Percentiles rank a stretch among this genome's conserved stretches.
Evolutionary conservation across 2,888 invertebrate genomes (phyloP).

Genomic region (Tachina grossa): DNA sequence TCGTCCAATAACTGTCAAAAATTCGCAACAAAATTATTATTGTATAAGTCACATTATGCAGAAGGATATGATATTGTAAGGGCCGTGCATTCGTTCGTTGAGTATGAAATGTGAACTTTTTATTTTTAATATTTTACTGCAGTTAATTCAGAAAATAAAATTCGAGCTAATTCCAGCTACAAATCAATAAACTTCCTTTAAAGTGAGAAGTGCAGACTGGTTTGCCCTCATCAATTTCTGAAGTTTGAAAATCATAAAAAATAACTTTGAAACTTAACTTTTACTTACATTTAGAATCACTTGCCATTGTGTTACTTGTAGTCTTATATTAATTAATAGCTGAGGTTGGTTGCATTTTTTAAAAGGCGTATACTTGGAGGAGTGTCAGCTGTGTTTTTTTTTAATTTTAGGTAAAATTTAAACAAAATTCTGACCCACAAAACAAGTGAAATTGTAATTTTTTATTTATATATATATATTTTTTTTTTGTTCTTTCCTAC

Average conservation of each 20-base stretch:
- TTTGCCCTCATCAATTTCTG: too few species aligned
- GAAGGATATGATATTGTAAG: too few species aligned
- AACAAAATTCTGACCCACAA: conserved; percentile 54
- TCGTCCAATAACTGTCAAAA: conserved; percentile 60
- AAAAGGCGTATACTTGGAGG: conserved; percentile 32
- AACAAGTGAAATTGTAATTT: conserved; percentile 57
- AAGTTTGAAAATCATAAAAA: neutral
- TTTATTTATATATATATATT: too few species aligned
- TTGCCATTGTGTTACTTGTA: neutral
- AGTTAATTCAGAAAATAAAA: too few species aligned
- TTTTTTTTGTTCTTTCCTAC: neutral
- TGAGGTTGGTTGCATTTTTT: neutral
- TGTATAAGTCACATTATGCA: neutral
- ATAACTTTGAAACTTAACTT: neutral
- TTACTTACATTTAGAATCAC: neutral
- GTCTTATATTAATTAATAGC: conserved; percentile 28
- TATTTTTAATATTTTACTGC: too few species aligned
- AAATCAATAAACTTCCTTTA: too few species aligned
- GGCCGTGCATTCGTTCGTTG: neutral
- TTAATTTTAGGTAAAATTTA: conserved; percentile 25
- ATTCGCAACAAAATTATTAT: conserved; percentile 40
- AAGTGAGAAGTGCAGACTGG: too few species aligned
- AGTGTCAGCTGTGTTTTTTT: conserved; percentile 15
- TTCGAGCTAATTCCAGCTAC: too few species aligned
- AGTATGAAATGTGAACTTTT: too few species aligned